phyloP scores from a whole-genome alignment of 2,888 invertebrate species.

The Tenthredo amoena region DNA sequence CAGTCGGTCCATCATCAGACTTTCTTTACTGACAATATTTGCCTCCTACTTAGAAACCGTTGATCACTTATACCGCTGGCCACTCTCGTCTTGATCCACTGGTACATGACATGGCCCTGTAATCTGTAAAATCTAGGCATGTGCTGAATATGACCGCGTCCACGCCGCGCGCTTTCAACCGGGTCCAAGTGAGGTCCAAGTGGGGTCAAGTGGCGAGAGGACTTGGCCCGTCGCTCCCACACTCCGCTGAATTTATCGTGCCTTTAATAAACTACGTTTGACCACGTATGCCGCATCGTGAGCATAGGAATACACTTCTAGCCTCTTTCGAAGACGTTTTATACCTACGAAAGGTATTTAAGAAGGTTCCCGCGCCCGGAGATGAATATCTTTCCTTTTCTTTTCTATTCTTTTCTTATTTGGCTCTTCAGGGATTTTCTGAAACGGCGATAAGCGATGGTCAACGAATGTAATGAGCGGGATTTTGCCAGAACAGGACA shows the following conservation, averaged over 20 bases:
- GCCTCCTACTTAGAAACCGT: not conserved
- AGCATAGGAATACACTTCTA: not conserved
- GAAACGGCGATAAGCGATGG: not conserved
- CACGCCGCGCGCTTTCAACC: constrained; percentile 60
- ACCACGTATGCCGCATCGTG: not conserved
- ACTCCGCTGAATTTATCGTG: constrained; percentile 68
- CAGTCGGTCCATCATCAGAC: not conserved
- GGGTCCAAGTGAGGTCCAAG: constrained; percentile 73
- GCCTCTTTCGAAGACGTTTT: not conserved
- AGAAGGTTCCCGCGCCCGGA: not conserved
- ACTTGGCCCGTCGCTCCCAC: constrained; percentile 70
- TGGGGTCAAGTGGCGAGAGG: constrained; percentile 73
- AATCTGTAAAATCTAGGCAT: constrained; percentile 63
- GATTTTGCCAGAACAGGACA: not conserved
- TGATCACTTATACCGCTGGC: not conserved
- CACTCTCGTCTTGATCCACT: not conserved
- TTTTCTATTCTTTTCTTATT: not conserved
- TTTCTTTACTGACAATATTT: not conserved
- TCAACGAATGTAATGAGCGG: not conserved
- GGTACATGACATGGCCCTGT: constrained; percentile 27
- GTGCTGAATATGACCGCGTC: constrained; percentile 60
- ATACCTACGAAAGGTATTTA: not conserved
- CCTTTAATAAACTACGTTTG: constrained; percentile 47
- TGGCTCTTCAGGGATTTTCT: not conserved
- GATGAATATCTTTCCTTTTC: not conserved